A percentile compares a stretch with the other conserved stretches of the same genome.
phyloP scores from a whole-genome alignment of 2,113 vertebrate genomes.

The Orthonyx spaldingii region DNA sequence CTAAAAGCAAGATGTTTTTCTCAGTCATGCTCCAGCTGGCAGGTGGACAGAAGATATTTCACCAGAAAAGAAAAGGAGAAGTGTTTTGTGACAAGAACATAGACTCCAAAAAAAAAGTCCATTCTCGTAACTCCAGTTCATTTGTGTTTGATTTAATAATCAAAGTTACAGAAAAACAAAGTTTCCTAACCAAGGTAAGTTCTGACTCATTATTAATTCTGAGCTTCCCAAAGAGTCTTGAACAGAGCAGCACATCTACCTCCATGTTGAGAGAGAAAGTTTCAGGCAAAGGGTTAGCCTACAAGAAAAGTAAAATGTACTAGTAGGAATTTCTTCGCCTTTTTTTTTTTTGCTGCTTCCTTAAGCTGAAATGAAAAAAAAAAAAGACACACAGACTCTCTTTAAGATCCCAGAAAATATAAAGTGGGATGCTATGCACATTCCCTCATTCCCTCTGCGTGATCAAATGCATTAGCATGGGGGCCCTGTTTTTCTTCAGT shows the following conservation, averaged over 20 bases:
- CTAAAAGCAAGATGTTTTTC: neutral
- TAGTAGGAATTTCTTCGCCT: neutral
- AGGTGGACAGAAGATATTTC: neutral
- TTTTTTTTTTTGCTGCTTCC: neutral
- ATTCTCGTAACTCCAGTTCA: neutral
- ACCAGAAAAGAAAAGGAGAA: neutral
- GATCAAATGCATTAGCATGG: neutral
- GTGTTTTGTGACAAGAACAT: neutral
- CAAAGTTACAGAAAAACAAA: neutral
- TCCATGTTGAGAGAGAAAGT: neutral
- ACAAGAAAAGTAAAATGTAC: neutral
- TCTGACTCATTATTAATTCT: neutral
- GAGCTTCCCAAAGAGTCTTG: neutral
- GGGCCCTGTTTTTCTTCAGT: neutral
- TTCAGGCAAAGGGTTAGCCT: neutral
- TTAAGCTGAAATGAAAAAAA: neutral
- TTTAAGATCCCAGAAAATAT: constrained; percentile 13
- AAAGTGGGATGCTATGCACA: neutral
- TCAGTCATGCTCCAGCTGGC: neutral
- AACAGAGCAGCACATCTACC: neutral
- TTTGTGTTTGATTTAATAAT: neutral
- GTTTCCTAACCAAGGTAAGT: neutral
- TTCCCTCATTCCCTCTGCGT: neutral
- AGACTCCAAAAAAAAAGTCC: neutral
- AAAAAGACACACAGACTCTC: neutral